phyloP scores from a whole-genome alignment of 2,797 vertebrate species.

The Rallus crepitans region DNA sequence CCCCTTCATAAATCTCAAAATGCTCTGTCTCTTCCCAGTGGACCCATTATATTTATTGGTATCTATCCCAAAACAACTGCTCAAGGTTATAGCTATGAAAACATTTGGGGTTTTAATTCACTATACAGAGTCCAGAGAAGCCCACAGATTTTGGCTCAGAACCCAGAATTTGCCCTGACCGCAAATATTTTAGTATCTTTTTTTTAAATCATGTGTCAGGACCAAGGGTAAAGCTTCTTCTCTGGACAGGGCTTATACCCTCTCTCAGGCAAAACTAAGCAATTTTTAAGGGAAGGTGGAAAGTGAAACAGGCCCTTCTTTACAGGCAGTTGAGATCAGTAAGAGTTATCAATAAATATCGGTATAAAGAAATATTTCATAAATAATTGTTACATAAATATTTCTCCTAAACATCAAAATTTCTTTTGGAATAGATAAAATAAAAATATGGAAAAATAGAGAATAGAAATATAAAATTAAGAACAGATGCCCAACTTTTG shows the following conservation, averaged over 20 bases:
- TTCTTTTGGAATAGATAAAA: background rate
- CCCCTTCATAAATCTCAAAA: constrained; percentile 87
- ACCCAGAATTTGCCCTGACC: background rate
- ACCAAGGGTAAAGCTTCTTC: background rate
- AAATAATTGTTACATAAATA: background rate
- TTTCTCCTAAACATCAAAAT: background rate
- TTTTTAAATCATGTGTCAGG: background rate
- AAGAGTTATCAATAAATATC: background rate
- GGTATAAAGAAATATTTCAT: background rate
- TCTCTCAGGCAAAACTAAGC: background rate
- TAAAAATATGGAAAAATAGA: background rate
- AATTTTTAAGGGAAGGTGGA: background rate
- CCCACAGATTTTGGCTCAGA: background rate
- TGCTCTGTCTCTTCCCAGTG: constrained; percentile 80
- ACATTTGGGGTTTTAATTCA: constrained; percentile 63
- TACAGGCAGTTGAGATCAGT: background rate
- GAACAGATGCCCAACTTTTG: background rate
- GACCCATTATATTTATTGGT: constrained; percentile 88
- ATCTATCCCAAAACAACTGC: constrained; percentile 84
- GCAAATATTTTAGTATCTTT: background rate
- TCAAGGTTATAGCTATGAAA: constrained; percentile 88
- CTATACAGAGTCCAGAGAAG: background rate
- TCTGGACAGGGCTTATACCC: background rate
- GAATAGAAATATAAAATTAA: background rate
- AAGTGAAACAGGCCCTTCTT: background rate